These are phyloP conservation scores for Asteroscopus sphinx DNA, from an alignment of 2,888 invertebrate genomes.

Conservation along the genomic window DNA sequence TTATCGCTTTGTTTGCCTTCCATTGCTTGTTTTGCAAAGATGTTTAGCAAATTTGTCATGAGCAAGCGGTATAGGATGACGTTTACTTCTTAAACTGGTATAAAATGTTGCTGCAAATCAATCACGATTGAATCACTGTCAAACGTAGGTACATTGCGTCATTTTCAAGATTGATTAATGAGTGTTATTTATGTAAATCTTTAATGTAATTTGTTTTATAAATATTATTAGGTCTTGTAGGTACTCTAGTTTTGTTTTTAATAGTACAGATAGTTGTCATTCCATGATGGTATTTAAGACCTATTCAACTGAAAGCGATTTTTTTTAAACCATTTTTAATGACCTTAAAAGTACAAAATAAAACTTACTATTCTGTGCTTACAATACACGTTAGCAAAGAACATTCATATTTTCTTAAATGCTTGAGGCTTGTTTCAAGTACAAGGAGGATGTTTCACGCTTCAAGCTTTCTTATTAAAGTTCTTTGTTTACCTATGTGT, in stretches of 20 bases:
- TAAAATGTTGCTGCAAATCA: slow-evolving; percentile 41
- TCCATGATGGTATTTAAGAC: too few relatives aligned
- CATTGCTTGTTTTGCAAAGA: slow-evolving; percentile 33
- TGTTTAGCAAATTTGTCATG: not conserved
- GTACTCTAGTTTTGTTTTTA: not conserved
- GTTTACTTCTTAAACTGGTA: not conserved
- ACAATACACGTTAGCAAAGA: too few relatives aligned
- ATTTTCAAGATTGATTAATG: slow-evolving; percentile 54
- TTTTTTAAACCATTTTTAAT: too few relatives aligned
- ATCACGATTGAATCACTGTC: slow-evolving; percentile 54
- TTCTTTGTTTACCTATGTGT: too few relatives aligned
- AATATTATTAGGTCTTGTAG: slow-evolving; percentile 3
- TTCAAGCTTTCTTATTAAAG: too few relatives aligned
- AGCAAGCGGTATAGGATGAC: slow-evolving; percentile 32
- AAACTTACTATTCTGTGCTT: too few relatives aligned
- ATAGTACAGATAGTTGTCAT: too few relatives aligned
- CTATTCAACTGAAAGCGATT: too few relatives aligned
- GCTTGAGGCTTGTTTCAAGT: too few relatives aligned
- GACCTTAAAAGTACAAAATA: too few relatives aligned
- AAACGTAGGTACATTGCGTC: slow-evolving; percentile 56
- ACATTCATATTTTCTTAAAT: too few relatives aligned
- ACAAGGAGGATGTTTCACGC: too few relatives aligned
- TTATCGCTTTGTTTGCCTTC: slow-evolving; percentile 26
- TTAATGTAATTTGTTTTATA: slow-evolving; percentile 42
- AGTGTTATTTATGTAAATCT: slow-evolving; percentile 33